Evolutionary conservation across 2,797 vertebrate species (phyloP).

Genomic region (Sebastes variabilis): DNA sequence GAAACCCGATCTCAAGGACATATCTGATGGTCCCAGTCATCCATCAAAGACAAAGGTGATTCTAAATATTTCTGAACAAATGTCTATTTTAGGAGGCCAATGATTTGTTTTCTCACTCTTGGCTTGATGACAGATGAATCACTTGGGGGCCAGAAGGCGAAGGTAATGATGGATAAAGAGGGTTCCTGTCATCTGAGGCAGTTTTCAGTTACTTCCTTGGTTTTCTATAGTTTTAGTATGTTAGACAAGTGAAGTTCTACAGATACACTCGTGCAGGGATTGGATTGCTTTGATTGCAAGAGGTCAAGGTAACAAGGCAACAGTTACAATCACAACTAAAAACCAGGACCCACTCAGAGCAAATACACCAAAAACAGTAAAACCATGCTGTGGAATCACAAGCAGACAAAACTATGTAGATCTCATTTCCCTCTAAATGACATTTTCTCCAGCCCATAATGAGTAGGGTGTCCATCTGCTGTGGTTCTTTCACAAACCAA

Average conservation of each 20-base stretch:
- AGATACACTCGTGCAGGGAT: conserved; percentile 46
- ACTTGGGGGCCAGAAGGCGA: conserved; percentile 5
- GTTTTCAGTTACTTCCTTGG: conserved; percentile 42
- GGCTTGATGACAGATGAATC: conserved; percentile 25
- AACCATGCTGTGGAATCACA: conserved; percentile 11
- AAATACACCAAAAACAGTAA: conserved; percentile 21
- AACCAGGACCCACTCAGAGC: conserved; percentile 23
- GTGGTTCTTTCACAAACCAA: conserved; percentile 23
- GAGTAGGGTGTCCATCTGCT: conserved; percentile 20
- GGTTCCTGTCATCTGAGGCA: not conserved
- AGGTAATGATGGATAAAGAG: conserved; percentile 38
- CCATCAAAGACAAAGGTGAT: conserved; percentile 53
- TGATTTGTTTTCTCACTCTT: conserved; percentile 48
- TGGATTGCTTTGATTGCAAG: conserved; percentile 46
- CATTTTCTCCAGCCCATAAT: conserved; percentile 26
- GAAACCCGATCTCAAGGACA: conserved; percentile 58
- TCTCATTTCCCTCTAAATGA: conserved; percentile 46
- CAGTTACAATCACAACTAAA: conserved; percentile 42
- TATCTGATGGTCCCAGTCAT: conserved; percentile 50
- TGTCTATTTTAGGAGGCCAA: conserved; percentile 25
- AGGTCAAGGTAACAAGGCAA: conserved; percentile 34
- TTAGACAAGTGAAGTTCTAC: conserved; percentile 57
- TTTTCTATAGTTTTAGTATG: conserved; percentile 29
- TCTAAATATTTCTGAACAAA: conserved; percentile 52
- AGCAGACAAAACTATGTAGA: conserved; percentile 31